A percentile compares a stretch with the other conserved stretches of the same genome.
Evolutionary conservation across 53 echinoderm and acorn worm species (phyloP).

Genomic region (Henricia sp.): DNA sequence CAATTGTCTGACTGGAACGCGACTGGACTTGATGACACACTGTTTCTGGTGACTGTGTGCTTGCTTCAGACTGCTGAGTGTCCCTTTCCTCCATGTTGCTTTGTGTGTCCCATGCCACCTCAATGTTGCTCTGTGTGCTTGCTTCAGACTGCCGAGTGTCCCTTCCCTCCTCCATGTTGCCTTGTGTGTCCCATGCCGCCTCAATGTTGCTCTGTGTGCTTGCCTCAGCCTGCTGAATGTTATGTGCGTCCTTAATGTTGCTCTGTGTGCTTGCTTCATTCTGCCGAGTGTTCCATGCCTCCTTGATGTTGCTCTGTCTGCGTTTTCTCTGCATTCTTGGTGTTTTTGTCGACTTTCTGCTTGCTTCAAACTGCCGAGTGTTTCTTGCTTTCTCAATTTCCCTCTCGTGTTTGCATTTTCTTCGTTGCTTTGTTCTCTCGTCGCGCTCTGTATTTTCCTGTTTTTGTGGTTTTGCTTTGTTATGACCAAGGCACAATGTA

Average conservation of each 20-base stretch:
- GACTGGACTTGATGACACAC: not conserved
- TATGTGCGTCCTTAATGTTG: too few relatives aligned
- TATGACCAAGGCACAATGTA: slow-evolving; percentile 23
- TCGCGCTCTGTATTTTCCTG: slow-evolving; percentile 1
- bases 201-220: too few relatives aligned
- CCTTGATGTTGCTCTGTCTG: not conserved
- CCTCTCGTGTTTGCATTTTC: not conserved
- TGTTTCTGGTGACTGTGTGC: not conserved
- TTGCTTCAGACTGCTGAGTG: not conserved
- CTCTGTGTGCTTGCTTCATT: too few relatives aligned
- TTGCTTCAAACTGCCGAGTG: not conserved
- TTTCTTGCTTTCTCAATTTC: not conserved
- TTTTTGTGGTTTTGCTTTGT: slow-evolving; percentile 13
- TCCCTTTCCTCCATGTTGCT: not conserved
- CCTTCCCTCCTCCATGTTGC: too few relatives aligned
- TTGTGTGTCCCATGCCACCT: not conserved
- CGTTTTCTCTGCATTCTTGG: too few relatives aligned
- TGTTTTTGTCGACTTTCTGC: not conserved
- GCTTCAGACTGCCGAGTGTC: too few relatives aligned
- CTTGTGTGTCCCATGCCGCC: too few relatives aligned
- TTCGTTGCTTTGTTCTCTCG: not conserved
- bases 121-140: too few relatives aligned
- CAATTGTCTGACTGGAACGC: not conserved
- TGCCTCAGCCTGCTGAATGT: too few relatives aligned
- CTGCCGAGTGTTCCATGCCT: too few relatives aligned